Evolutionary conservation across 2,888 invertebrate genomes (phyloP), one percentile per base, ranked within the genome.

Genomic region (Boloria euphrosyne): DNA sequence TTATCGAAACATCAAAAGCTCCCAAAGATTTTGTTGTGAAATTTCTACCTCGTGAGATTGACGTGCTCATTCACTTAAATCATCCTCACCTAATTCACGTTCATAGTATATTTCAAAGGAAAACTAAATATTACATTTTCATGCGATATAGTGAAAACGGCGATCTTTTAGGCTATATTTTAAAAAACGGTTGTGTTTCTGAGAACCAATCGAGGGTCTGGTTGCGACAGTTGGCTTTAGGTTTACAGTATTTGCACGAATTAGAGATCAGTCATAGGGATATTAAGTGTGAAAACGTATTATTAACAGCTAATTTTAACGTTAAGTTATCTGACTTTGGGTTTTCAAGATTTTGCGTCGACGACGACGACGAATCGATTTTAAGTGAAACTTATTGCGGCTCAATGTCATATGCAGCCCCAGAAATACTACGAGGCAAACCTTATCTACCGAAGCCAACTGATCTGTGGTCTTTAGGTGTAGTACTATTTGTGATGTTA

Each of bases 251-350:
- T 78, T 85, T 96, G 27, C 96, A 96, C 79, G 94, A 94, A 71
- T 89, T 95, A 84, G 94, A 95, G 67, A 95, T 96, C 51, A 94
- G 95, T 0, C 97, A 97, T 80, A 89, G 97, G 57, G 97, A 97
- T 81, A 92, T 97, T 69, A 97, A 97, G 85, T 97, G 97, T 81
- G 97, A 97, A 84, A 97, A 97, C 79, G 92, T 96, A 1, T 84
- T 96, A 0, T 86, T 96, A 49, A 95, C 96, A 0, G 91, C 93
- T 0, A 95, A 95, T 78, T 95, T 94, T 80, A 96, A 96, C 79
- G 93, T 96, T 43, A 97, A 97, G 82, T 80, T 96, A 31, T 95
- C 96, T 0, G 97, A 97, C 87, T 97, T 97, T 80, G 97, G 97
- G 2, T 97, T 97, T 79, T 93, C 96, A 0, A 92, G 93, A 49